Evolutionary conservation across 2,888 invertebrate species (phyloP), one percentile per base, ranked within the genome.

Genomic region (Orchesellides sinensis): DNA sequence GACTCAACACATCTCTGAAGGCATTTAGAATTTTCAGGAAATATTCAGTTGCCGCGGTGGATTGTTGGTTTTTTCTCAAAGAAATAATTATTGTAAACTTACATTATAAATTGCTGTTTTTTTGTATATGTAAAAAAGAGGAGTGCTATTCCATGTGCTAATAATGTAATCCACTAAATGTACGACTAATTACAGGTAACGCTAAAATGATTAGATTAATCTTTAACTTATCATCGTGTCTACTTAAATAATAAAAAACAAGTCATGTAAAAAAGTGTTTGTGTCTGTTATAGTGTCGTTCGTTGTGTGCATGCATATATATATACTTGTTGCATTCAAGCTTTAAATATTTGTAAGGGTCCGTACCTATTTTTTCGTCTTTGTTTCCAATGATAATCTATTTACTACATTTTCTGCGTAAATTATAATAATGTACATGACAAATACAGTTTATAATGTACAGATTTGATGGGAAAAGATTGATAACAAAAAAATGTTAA

Each of bases 121-220:
- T 19, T 19, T 21, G 19, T n/a, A n/a, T n/a, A n/a, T n/a, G n/a
- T n/a, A n/a, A n/a, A n/a, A n/a, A n/a, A n/a, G n/a, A 14, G 29
- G 61, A 61, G 77, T 77, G 77, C 77, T 77, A 77, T 77, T 77
- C 68, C 77, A 77, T 77, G 77, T 77, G 77, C 77, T 77, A 68
- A 77, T 77, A 68, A 59, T 52, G n/a, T n/a, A n/a, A n/a, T n/a
- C 23, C 66, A 47, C 25, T 47, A 69, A 45, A 23, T 29, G 32
- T 32, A 52, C 40, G 2, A 8, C 45, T 27, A 32, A 54, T 35
- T 47, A 40, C 10, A n/a, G 10, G 40, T 40, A 8, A 32, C 5
- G 5, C 32, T 40, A 40, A 5, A 40, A 40, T 14, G 10, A 2
- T 8, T 14, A 40, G 40, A 40, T 40, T 2, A 32, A 40, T 40